A percentile compares a stretch with the other conserved stretches of the same genome.
Conservation (phyloP, 2,797 vertebrate species). For the Nyctibius grandis region DNA sequence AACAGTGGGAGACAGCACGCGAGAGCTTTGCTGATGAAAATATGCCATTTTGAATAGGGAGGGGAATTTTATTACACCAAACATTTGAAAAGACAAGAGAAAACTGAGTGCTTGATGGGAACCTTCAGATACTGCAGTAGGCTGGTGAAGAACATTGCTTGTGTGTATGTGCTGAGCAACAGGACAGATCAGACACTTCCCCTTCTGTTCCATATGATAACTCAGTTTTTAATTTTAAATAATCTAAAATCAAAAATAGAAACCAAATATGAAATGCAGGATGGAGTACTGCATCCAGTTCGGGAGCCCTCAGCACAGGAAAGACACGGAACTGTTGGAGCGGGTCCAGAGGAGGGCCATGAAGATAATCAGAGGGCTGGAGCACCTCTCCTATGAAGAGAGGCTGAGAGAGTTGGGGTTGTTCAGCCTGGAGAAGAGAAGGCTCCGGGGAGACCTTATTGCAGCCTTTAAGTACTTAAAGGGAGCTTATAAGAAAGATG, state of each 20-base stretch:
- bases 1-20: neutral
- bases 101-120: neutral
- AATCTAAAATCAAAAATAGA: neutral
- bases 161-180: fast-evolving
- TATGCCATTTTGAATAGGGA: neutral
- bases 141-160: neutral
- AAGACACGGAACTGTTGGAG: neutral
- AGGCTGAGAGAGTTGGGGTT: neutral
- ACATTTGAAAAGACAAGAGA: neutral
- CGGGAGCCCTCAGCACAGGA: neutral
- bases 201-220: neutral
- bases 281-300: neutral
- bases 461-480: neutral
- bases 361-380: neutral
- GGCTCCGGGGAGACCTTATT: neutral
- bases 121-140: fast-evolving
- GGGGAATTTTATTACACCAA: neutral
- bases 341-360: neutral
- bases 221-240: neutral
- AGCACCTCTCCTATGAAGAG: neutral
- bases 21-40: neutral
- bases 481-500: neutral
- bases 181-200: neutral
- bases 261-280: neutral
- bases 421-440: neutral